phyloP scores from a whole-genome alignment of 2,113 vertebrate genomes.

The Eleginops maclovinus region DNA sequence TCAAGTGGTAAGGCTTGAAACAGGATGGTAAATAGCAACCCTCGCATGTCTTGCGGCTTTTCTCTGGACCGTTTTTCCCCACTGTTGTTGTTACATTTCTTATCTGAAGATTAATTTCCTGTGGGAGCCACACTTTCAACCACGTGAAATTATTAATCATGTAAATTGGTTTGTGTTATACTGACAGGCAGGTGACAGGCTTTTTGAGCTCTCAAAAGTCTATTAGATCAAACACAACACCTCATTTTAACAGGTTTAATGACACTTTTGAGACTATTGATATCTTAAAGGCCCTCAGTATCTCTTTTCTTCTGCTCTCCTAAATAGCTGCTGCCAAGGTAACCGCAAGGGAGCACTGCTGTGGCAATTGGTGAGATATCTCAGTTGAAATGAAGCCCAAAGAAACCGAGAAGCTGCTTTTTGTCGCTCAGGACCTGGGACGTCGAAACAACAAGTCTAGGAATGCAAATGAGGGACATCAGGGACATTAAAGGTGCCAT shows the following conservation, averaged over 20 bases:
- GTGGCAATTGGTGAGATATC: constrained; percentile 6
- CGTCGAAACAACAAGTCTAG: neutral
- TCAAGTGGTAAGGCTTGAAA: constrained; percentile 20
- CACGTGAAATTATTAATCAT: constrained; percentile 37
- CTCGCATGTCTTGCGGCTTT: neutral
- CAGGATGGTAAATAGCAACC: constrained; percentile 24
- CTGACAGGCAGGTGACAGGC: neutral
- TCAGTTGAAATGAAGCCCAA: constrained; percentile 19
- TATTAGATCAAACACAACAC: neutral
- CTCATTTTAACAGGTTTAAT: neutral
- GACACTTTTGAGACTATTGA: neutral
- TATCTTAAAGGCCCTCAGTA: neutral
- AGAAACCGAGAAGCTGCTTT: constrained; percentile 11
- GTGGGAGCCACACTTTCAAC: constrained; percentile 3
- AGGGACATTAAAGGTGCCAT: neutral
- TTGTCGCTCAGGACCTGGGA: constrained; percentile 12
- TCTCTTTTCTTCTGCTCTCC: neutral
- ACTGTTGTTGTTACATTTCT: constrained; percentile 5
- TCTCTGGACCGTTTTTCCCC: constrained; percentile 9
- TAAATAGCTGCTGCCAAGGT: neutral
- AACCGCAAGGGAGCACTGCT: neutral
- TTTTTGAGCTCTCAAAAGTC: neutral
- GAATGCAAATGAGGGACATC: neutral
- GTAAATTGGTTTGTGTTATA: neutral
- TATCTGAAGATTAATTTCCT: constrained; percentile 57